Percentiles rank a stretch among this genome's conserved stretches.
Conservation (phyloP, 2,888 invertebrate genomes). For the Lypha dubia region DNA sequence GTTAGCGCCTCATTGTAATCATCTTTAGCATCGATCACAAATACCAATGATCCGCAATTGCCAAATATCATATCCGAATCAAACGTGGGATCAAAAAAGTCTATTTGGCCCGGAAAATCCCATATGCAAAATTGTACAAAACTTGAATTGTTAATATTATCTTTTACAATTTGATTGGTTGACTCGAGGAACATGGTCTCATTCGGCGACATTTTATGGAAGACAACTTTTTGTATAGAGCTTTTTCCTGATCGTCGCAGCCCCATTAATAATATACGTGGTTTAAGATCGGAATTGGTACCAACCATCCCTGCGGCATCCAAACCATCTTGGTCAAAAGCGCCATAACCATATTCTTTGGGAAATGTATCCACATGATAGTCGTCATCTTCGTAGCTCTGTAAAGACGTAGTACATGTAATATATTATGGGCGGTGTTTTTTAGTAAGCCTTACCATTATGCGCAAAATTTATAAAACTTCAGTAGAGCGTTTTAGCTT, state of each 20-base stretch:
- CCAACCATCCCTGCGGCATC: slow-evolving; percentile 76
- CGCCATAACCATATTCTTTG: slow-evolving; percentile 96
- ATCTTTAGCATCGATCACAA: slow-evolving; percentile 99
- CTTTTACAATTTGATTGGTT: slow-evolving; percentile 98
- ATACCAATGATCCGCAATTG: slow-evolving; percentile 98
- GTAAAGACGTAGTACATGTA: slow-evolving; percentile 51
- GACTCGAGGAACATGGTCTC: slow-evolving; percentile 99
- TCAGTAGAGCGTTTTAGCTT: slow-evolving; percentile 10
- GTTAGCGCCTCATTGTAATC: slow-evolving; percentile 98
- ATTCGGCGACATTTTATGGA: slow-evolving; percentile 99
- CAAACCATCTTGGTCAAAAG: slow-evolving; percentile 89
- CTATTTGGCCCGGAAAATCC: slow-evolving; percentile 99
- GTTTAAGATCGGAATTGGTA: slow-evolving; percentile 86
- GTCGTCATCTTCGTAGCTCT: slow-evolving; percentile 86
- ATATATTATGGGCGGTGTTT: slow-evolving; percentile 26
- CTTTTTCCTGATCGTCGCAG: slow-evolving; percentile 98
- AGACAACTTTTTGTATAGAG: slow-evolving; percentile 99
- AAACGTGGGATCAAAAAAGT: slow-evolving; percentile 97
- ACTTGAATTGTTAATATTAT: slow-evolving; percentile 96
- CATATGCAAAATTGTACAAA: slow-evolving; percentile 99
- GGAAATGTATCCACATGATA: slow-evolving; percentile 89
- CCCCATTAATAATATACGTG: slow-evolving; percentile 97
- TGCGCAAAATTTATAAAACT: neutral
- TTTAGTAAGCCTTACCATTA: slow-evolving; percentile 33
- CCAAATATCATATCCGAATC: slow-evolving; percentile 98